phyloP scores from a whole-genome alignment of 2,113 vertebrate genomes.

The Acanthisitta chloris region DNA sequence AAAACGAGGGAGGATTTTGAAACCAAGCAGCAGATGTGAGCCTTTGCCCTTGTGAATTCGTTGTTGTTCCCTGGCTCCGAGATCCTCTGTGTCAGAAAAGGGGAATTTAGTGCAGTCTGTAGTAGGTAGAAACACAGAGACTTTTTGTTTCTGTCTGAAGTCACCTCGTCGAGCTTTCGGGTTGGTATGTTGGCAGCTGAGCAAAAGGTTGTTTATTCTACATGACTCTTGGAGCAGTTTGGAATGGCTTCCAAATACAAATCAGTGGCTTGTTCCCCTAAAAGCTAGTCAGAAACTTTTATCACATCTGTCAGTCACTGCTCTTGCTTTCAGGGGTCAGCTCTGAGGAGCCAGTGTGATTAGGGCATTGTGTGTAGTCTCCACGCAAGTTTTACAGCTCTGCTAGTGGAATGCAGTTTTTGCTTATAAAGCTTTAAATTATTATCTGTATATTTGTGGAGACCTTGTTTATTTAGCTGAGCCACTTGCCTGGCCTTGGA shows the following conservation, averaged over 20 bases:
- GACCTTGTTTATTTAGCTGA: not conserved
- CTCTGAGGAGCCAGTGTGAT: slow-evolving; percentile 8
- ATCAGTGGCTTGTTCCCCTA: slow-evolving; percentile 15
- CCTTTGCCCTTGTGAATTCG: not conserved
- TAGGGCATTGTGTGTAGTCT: not conserved
- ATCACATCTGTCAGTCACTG: not conserved
- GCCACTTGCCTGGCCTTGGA: not conserved
- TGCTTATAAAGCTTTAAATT: not conserved
- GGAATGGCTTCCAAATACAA: not conserved
- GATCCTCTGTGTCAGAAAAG: not conserved
- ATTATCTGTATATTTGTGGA: not conserved
- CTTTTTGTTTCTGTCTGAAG: slow-evolving; percentile 6
- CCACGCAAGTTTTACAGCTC: not conserved
- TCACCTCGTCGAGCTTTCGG: not conserved
- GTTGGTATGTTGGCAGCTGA: slow-evolving; percentile 11
- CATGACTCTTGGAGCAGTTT: not conserved
- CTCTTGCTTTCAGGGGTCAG: not conserved
- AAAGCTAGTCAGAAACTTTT: not conserved
- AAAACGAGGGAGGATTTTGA: not conserved
- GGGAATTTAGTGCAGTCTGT: not conserved
- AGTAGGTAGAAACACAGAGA: not conserved
- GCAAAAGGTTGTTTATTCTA: slow-evolving; percentile 33
- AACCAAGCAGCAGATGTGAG: not conserved
- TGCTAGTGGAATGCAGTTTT: not conserved
- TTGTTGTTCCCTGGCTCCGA: not conserved